Percentiles rank a stretch among this genome's conserved stretches.
Evolutionary conservation across 2,888 invertebrate genomes (phyloP).

Genomic region (Apamea anceps): DNA sequence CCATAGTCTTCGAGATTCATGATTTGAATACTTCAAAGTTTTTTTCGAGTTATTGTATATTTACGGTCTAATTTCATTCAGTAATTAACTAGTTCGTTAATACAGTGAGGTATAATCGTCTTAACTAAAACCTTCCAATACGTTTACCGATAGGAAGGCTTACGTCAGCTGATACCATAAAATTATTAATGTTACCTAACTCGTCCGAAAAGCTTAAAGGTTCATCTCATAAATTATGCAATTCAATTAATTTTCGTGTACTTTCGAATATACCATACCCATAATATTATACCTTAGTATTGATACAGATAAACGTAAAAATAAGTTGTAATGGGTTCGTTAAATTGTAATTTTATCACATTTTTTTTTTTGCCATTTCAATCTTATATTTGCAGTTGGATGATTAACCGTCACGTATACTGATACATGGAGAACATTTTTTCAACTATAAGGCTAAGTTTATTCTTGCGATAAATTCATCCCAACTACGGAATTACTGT

Average conservation of each 20-base stretch:
- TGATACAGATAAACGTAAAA: neutral
- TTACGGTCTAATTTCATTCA: too few species aligned
- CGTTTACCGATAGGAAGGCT: neutral
- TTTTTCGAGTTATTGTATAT: neutral
- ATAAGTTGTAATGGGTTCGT: neutral
- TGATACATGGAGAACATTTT: too few species aligned
- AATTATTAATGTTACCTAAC: conserved; percentile 6
- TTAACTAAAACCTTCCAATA: neutral
- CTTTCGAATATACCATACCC: neutral
- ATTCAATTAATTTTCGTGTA: neutral
- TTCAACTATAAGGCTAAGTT: too few species aligned
- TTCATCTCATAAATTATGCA: conserved; percentile 8
- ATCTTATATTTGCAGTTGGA: too few species aligned
- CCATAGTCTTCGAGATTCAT: neutral
- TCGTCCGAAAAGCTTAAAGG: neutral
- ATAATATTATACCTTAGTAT: neutral
- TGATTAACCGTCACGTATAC: too few species aligned
- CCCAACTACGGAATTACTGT: too few species aligned
- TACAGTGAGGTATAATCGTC: neutral
- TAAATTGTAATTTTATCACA: neutral
- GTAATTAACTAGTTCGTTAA: neutral
- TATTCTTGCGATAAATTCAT: too few species aligned
- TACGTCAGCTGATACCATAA: neutral
- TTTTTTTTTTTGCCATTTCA: too few species aligned
- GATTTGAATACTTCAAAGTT: neutral